Conservation (phyloP, 2,888 invertebrate species). For the Reticulitermes lucifugus region DNA sequence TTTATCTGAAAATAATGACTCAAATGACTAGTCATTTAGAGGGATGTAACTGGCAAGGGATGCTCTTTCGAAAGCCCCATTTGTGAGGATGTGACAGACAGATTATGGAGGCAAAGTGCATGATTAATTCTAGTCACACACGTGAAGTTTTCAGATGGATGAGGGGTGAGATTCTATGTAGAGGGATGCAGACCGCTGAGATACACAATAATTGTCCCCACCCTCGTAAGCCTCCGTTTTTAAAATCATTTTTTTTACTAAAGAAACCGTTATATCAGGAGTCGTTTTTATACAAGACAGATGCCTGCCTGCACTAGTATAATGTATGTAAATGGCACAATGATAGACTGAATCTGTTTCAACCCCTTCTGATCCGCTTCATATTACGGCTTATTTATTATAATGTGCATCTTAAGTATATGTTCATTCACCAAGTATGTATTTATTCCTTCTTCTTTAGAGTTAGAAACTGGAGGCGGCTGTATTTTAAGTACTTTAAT, state of each 20-base stretch:
- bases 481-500: neutral
- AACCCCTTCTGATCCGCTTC: neutral
- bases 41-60: slow-evolving; percentile 39
- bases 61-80: slow-evolving; percentile 26
- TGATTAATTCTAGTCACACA: slow-evolving; percentile 28
- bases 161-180: slow-evolving; percentile 8
- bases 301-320: neutral
- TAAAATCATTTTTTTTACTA: neutral
- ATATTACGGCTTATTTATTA: neutral
- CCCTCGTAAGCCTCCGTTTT: neutral
- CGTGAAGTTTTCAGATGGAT: neutral
- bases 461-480: neutral
- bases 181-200: neutral
- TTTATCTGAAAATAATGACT: slow-evolving; percentile 50
- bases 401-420: neutral
- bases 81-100: slow-evolving; percentile 23
- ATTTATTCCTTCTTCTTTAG: neutral
- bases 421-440: neutral
- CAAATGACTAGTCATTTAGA: slow-evolving; percentile 49
- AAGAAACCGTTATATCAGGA: slow-evolving; percentile 4
- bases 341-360: neutral
- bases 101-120: slow-evolving; percentile 9
- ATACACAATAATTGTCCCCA: neutral
- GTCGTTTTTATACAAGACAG: neutral
- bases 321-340: neutral